Base-by-base conservation (phyloP, 2,797 vertebrate species). In the Aselliscus stoliczkanus region DNA sequence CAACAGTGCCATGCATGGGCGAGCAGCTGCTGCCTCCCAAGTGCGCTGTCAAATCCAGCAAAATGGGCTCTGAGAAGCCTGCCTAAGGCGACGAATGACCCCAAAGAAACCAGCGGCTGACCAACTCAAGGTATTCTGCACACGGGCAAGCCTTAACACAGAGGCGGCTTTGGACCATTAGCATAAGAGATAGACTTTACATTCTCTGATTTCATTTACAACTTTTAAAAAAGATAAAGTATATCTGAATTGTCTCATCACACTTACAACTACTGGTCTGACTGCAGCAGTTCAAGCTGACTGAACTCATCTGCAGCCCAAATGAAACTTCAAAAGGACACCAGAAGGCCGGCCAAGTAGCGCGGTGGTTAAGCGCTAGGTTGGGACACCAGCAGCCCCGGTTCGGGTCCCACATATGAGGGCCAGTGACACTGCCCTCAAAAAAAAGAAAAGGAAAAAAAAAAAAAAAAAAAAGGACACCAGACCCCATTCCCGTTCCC, bases 131-230 rank as follows among this genome's bases (percentile, higher is more conserved):
- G 88, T 5, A 87, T 29, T 23, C 88, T 62, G 86, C 94, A 96
- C 11, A 0, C 39, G 77, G 82, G 89, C 54, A 69, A 79, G 81
- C 96, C 94, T 94, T 93, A 34, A 93, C 84, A 92, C 79, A 76
- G 64, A 88, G 94, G 95, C 6, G 54, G 96, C 98, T 98, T 98
- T 98, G 98, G 98, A 97, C 97, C 98, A 94, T 98, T 97, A 98
- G 98, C 98, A 70, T 94, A 92, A 98, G 97, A 98, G 92, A 95
- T 25, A 95, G 95, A 90, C 92, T 97, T 97, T 96, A 98, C 97
- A 97, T 97, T 98, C 98, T 98, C 98, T 96, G 96, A 98, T 98
- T 98, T 97, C 65, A 94, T 97, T 97, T 98, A 98, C 69, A 97
- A 54, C 76, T 96, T 98, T 81, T 64, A 67, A 80, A 97, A 97